Percentiles rank a stretch among this genome's conserved stretches.
These are phyloP conservation scores for Holothuria glaberrima DNA, from an alignment of 35 echinoderm and acorn worm genomes.

Conservation along the genomic window DNA sequence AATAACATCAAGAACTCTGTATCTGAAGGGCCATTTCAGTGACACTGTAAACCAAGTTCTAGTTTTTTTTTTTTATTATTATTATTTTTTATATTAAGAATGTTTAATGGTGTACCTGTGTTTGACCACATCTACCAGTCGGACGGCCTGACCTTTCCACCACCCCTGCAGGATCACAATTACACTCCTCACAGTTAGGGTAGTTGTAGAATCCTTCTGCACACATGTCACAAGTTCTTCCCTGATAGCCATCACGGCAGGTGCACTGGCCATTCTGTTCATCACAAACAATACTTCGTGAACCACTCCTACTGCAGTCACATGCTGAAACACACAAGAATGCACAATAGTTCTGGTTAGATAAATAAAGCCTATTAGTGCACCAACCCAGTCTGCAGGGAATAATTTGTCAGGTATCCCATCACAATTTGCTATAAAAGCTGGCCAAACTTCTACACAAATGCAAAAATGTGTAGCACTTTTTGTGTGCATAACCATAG, in stretches of 20 bases:
- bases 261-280: slow-evolving; percentile 80
- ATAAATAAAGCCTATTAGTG: too few relatives aligned
- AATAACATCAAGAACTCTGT: too few relatives aligned
- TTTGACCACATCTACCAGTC: slow-evolving; percentile 88
- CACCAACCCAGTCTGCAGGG: too few relatives aligned
- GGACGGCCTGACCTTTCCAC: slow-evolving; percentile 84
- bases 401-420: too few relatives aligned
- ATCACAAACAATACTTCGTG: slow-evolving; percentile 77
- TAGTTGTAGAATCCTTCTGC: slow-evolving; percentile 87
- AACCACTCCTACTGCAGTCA: slow-evolving; percentile 73
- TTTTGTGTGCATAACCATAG: too few relatives aligned
- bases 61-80: too few relatives aligned
- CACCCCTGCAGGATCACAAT: slow-evolving; percentile 94
- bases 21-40: too few relatives aligned
- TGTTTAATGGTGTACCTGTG: slow-evolving; percentile 55
- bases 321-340: slow-evolving; percentile 60
- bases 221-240: slow-evolving; percentile 76
- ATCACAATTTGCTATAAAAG: too few relatives aligned
- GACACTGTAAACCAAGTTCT: too few relatives aligned
- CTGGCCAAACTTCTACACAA: too few relatives aligned
- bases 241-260: slow-evolving; percentile 79
- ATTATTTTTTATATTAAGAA: too few relatives aligned
- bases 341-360: neutral
- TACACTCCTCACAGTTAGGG: slow-evolving; percentile 84
- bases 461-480: too few relatives aligned